Conservation (phyloP, 2,888 invertebrate genomes). For the Empis stercorea region DNA sequence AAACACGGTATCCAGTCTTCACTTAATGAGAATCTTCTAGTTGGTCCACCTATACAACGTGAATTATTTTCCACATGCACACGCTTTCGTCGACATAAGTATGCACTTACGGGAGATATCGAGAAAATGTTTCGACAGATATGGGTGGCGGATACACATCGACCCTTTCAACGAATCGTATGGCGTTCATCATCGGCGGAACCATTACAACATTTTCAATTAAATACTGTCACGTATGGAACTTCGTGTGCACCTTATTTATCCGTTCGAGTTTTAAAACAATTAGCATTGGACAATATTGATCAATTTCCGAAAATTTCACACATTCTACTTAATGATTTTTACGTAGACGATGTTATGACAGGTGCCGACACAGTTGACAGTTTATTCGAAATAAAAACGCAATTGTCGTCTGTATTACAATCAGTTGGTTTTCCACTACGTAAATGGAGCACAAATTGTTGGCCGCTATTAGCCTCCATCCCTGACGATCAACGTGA, state of each 20-base stretch:
- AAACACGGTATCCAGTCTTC: no score
- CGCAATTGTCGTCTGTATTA: no score
- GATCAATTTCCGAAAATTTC: conserved; percentile 8
- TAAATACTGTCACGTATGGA: no score
- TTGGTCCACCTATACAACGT: conserved; percentile 9
- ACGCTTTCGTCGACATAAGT: conserved; percentile 11
- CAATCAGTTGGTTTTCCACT: no score
- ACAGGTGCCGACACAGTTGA: no score
- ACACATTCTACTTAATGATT: conserved; percentile 8
- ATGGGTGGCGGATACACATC: conserved; percentile 9
- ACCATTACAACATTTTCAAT: conserved; percentile 8
- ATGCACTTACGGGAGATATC: conserved; percentile 11
- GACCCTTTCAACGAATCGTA: conserved; percentile 12
- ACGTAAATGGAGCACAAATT: conserved; percentile 8
- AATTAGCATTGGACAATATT: conserved; percentile 7
- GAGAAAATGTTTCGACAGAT: conserved; percentile 15
- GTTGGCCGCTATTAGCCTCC: conserved; percentile 1
- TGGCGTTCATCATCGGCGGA: conserved; percentile 8
- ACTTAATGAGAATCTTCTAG: conserved; percentile 2
- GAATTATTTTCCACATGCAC: conserved; percentile 11
- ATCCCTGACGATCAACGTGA: no score
- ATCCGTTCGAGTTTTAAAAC: no score
- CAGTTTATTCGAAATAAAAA: no score
- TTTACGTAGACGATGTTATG: conserved; percentile 12
- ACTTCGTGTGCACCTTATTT: no score